Evolutionary conservation across 2,113 vertebrate genomes (phyloP).

Genomic region (Aegotheles bennettii): DNA sequence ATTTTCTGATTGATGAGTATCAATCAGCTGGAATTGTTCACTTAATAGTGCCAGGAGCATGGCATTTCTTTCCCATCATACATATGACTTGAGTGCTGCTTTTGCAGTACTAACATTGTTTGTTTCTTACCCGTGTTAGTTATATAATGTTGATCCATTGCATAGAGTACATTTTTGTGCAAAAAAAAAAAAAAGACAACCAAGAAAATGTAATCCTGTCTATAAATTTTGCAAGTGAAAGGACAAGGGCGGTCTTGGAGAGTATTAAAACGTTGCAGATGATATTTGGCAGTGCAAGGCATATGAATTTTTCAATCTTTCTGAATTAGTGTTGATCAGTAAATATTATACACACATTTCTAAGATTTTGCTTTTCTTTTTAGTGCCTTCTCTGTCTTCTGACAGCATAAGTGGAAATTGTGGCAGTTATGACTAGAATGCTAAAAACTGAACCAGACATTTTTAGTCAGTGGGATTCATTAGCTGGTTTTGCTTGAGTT

Average conservation of each 20-base stretch:
- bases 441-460: neutral
- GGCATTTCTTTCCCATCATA: neutral
- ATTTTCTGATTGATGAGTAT: neutral
- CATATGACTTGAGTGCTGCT: neutral
- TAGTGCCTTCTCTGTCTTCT: neutral
- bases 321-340: constrained; percentile 8
- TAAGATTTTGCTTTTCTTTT: neutral
- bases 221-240: neutral
- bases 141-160: neutral
- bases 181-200: neutral
- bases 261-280: neutral
- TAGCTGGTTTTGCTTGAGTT: neutral
- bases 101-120: neutral
- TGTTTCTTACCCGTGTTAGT: neutral
- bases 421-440: neutral
- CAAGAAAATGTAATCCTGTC: neutral
- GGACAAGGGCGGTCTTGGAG: neutral
- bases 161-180: neutral
- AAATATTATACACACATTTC: neutral
- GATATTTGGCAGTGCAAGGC: neutral
- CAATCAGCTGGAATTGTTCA: neutral
- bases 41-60: neutral
- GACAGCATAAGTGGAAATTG: neutral
- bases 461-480: neutral
- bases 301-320: neutral